Percentiles rank a stretch among this genome's conserved stretches.
Evolutionary conservation across 2,888 invertebrate genomes (phyloP).

Genomic region (Epinotia nisella): DNA sequence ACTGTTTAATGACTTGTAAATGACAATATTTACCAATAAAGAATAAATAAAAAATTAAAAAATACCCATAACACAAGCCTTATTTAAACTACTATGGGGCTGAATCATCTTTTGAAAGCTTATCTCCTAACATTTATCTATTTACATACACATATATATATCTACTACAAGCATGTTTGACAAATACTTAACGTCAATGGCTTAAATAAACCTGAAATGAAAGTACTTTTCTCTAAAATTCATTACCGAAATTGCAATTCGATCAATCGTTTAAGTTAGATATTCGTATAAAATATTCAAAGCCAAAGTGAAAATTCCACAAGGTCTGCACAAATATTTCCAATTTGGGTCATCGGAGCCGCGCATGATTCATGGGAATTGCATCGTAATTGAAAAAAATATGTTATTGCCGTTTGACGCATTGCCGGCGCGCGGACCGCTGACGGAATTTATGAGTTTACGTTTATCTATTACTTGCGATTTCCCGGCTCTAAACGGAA

Average conservation of each 20-base stretch:
- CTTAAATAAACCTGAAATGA: neutral
- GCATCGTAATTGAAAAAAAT: constrained; percentile 82
- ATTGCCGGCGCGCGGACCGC: constrained; percentile 62
- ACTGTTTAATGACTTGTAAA: too few relatives aligned
- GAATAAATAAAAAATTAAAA: too few relatives aligned
- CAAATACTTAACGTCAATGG: too few relatives aligned
- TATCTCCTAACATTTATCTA: too few relatives aligned
- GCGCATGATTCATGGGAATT: constrained; percentile 80
- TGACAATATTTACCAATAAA: too few relatives aligned
- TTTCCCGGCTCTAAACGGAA: neutral
- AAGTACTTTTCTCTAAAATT: constrained; percentile 2
- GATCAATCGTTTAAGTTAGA: constrained; percentile 17
- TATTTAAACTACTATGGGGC: too few relatives aligned
- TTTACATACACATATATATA: too few relatives aligned
- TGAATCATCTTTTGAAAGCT: too few relatives aligned
- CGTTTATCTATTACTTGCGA: constrained; percentile 6
- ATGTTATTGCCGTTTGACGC: constrained; percentile 80
- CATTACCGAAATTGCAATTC: constrained; percentile 10
- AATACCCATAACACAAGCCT: too few relatives aligned
- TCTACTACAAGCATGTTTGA: too few relatives aligned
- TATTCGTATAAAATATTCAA: constrained; percentile 50
- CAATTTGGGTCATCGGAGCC: constrained; percentile 69
- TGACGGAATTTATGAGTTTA: constrained; percentile 16
- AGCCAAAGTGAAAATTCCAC: constrained; percentile 62
- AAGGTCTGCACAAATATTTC: constrained; percentile 74